Base-by-base conservation (phyloP, 2,113 vertebrate genomes). In the Oenanthe melanoleuca region DNA sequence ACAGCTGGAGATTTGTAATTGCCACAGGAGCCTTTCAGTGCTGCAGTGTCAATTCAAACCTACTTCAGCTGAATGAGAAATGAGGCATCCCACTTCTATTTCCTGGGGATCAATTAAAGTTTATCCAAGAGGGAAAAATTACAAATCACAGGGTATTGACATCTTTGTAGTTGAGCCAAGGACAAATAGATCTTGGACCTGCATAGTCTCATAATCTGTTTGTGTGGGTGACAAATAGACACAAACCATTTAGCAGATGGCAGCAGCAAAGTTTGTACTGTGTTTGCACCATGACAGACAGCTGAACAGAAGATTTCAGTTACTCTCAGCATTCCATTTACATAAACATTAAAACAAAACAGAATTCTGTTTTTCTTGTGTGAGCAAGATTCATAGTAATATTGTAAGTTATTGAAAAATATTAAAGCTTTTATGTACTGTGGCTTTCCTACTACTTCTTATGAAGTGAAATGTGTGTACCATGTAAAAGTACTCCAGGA, bases 21-120 rank as follows among this genome's bases (percentile, higher is more conserved):
- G 10, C 69, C 69, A 11, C 14, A 28, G 0, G 0, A 89, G 26
- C 0, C 0, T 64, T 92, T n/a, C 65, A 38, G 69, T 70, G 63
- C 73, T 70, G 73, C 70, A 64, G 26, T 40, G 57, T 57, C 65
- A 70, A 1, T 56, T 86, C 63, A 72, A 73, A 57, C 55, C 21
- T 72, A 1, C 37, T 34, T 45, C 66, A 92, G 33, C 71, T 83
- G 79, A 89, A 69, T 75, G 25, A 75, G 74, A 65, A 88, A 89
- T 37, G 79, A 89, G 55, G 37, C 57, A 52, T 44, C 78, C 49
- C 14, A 13, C 40, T 82, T 47, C 42, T 61, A 1, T 86, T 88
- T 89, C 59, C 55, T 75, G 45, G 22, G 29, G 42, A 95, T 80
- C 82, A 70, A 37, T 77, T 86, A 6, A 49, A 70, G 24, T 83